These are phyloP conservation scores for Congeria kusceri DNA, from an alignment of 2,888 invertebrate genomes.

Conservation along the genomic window DNA sequence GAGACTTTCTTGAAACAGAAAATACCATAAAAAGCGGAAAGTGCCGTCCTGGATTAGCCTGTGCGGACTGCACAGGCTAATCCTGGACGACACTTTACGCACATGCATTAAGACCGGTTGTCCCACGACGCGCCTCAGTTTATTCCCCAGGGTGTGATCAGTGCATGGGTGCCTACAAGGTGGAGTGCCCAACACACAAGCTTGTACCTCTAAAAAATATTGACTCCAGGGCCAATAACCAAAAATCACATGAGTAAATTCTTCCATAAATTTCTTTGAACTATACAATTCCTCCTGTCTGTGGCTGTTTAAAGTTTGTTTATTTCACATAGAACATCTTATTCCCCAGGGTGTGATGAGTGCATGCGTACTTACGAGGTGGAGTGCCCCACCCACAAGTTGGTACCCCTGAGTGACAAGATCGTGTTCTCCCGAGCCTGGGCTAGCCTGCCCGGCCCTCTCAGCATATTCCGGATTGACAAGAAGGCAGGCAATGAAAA, in stretches of 20 bases:
- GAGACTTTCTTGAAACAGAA: too few species aligned
- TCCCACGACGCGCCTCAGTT: too few species aligned
- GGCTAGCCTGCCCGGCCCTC: slow-evolving; percentile 89
- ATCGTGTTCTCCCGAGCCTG: slow-evolving; percentile 91
- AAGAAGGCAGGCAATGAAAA: slow-evolving; percentile 37
- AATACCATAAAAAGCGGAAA: too few species aligned
- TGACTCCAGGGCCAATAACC: too few species aligned
- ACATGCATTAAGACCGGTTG: too few species aligned
- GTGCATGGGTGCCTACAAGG: slow-evolving; percentile 77
- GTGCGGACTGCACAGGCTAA: slow-evolving; percentile 86
- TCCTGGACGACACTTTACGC: slow-evolving; percentile 76
- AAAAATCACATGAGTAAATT: too few species aligned
- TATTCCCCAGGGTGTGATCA: slow-evolving; percentile 83
- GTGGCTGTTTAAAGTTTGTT: too few species aligned
- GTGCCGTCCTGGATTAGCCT: slow-evolving; percentile 93
- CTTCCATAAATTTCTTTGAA: too few species aligned
- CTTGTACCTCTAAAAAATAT: slow-evolving; percentile 62
- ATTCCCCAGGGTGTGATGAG: slow-evolving; percentile 83
- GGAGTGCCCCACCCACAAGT: slow-evolving; percentile 78
- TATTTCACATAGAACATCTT: too few species aligned
- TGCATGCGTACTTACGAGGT: slow-evolving; percentile 77
- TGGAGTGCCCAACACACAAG: slow-evolving; percentile 78
- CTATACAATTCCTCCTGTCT: too few species aligned
- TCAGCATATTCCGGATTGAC: slow-evolving; percentile 82
- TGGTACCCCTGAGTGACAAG: slow-evolving; percentile 85